Evolutionary conservation across 2,888 invertebrate species (phyloP).

Genomic region (Anthophora plumipes): DNA sequence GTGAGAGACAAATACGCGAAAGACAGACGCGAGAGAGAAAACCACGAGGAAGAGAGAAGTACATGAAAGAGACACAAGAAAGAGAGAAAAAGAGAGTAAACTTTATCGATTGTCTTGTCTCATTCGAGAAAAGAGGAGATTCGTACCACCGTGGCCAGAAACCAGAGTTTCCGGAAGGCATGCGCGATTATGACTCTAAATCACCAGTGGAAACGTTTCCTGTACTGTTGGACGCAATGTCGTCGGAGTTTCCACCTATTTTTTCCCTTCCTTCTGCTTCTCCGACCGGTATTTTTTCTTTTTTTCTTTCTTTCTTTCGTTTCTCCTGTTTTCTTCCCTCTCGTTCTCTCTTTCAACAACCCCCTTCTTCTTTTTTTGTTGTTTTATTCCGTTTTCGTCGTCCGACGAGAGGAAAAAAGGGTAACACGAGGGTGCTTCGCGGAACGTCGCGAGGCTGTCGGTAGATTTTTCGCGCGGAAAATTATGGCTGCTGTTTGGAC

Average conservation of each 20-base stretch:
- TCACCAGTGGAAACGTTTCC: slow-evolving; percentile 46
- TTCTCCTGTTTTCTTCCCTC: neutral
- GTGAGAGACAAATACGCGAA: too few species aligned
- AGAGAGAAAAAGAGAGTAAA: neutral
- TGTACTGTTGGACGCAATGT: slow-evolving; percentile 46
- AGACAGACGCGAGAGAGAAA: too few species aligned
- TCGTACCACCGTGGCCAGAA: slow-evolving; percentile 15
- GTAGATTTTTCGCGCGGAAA: slow-evolving; percentile 51
- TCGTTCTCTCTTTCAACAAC: neutral
- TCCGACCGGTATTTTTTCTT: neutral
- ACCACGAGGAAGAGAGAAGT: too few species aligned
- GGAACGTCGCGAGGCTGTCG: slow-evolving; percentile 40
- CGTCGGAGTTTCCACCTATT: slow-evolving; percentile 50
- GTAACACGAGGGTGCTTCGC: slow-evolving; percentile 45
- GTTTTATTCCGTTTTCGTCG: slow-evolving; percentile 16
- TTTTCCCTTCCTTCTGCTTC: slow-evolving; percentile 25
- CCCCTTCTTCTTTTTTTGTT: neutral
- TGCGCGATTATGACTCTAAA: slow-evolving; percentile 52
- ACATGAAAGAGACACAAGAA: too few species aligned
- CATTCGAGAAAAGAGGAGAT: slow-evolving; percentile 34
- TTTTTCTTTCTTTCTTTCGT: neutral
- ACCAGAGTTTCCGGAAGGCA: slow-evolving; percentile 35
- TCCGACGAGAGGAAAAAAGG: slow-evolving; percentile 15
- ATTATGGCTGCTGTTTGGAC: slow-evolving; percentile 39
- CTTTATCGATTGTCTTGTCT: slow-evolving; percentile 24